phyloP scores from a whole-genome alignment of 2,113 vertebrate species.

The Oxyura jamaicensis region DNA sequence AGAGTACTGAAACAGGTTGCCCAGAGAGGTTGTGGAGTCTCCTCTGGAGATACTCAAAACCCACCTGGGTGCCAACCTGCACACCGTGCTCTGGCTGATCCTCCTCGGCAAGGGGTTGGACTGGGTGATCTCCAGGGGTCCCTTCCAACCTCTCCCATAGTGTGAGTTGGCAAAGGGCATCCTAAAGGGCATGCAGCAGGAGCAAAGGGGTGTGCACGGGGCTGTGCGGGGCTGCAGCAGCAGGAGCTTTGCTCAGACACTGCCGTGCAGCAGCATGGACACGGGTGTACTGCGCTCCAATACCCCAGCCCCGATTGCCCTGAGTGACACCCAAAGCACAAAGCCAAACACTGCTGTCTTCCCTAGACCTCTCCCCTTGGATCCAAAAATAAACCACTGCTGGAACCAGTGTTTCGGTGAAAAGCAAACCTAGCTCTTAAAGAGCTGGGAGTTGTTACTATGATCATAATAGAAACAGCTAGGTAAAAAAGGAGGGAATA shows the following conservation, averaged over 20 bases:
- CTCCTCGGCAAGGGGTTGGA: too few species aligned
- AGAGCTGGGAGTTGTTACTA: background rate
- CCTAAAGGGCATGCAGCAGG: background rate
- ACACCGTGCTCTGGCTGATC: too few species aligned
- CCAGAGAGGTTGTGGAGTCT: too few species aligned
- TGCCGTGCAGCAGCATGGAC: background rate
- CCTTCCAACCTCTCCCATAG: too few species aligned
- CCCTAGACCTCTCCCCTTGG: background rate
- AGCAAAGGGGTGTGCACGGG: background rate
- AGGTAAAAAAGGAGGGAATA: background rate
- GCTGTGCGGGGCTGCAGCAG: background rate
- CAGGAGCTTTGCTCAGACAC: background rate
- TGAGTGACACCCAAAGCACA: fast-evolving
- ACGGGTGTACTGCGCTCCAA: background rate
- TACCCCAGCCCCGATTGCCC: fast-evolving
- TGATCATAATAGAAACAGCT: background rate
- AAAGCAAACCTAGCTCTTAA: background rate
- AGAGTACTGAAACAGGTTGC: too few species aligned
- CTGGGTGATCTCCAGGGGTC: too few species aligned
- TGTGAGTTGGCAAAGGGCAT: too few species aligned
- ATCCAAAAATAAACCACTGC: background rate
- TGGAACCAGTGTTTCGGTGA: background rate
- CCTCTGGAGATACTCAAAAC: too few species aligned
- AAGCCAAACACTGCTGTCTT: background rate
- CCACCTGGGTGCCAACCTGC: too few species aligned